Evolutionary conservation across 2,888 invertebrate species (phyloP), one percentile per base, ranked within the genome.

Genomic region (Campoletis raptor): DNA sequence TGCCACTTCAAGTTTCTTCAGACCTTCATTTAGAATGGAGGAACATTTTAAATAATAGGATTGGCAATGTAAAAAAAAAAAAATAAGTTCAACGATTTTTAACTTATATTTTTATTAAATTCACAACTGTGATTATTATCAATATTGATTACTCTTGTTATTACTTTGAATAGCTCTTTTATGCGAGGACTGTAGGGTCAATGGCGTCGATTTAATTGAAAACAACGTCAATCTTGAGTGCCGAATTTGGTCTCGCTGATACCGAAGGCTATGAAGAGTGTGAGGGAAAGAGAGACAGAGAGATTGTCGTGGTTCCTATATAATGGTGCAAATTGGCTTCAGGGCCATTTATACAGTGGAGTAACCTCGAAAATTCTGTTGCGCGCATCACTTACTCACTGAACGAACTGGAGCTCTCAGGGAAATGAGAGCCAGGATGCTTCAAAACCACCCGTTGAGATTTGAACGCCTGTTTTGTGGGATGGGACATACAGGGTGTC

Each of bases 311-410:
- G 83, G 76, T 86, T 86, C 83, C 83, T 83, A 52, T 57, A 61
- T 76, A 70, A 81, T 86, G 84, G 74, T 81, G 74, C 84, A 84
- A 84, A 86, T 86, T 84, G 84, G 81, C 81, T 84, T 86, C 86
- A 86, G 83, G 86, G 86, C 86, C 86, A 83, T 81, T 72, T 37
- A n/a, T 18, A 52, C 66, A 64, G 76, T 66, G 79, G 82, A 80
- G 79, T 76, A 80, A 80, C 69, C 70, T 61, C 82, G 69, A 69
- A 45, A 61, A 48, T 70, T 72, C 69, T 86, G 48, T 61, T 48
- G 21, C 82, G 48, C 21, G 54, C 73, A 76, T 82, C 70, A 67
- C 64, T 77, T 77, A 77, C 24, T 48, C 64, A 30, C 64, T 64
- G 76, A 64, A 74, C 81, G 76, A 76, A 54, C 42, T 21, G 54